phyloP scores from a whole-genome alignment of 2,797 vertebrate species.

The Parauchenoglanis ngamensis region DNA sequence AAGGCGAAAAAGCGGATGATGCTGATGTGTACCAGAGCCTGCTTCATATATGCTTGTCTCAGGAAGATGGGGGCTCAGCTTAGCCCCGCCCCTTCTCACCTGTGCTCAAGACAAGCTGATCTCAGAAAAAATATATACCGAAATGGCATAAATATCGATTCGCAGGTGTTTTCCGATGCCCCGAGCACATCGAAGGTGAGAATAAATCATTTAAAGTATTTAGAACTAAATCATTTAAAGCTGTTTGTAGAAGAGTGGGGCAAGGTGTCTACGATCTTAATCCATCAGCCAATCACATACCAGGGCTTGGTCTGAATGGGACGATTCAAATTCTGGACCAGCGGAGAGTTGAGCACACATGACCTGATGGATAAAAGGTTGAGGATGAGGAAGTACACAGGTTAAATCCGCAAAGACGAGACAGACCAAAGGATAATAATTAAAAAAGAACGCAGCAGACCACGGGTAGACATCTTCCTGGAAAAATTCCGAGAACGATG shows the following conservation, averaged over 20 bases:
- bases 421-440: conserved; percentile 57
- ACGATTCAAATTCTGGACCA: neutral
- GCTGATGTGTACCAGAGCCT: conserved; percentile 67
- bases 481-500: conserved; percentile 70
- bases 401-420: conserved; percentile 53
- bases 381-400: conserved; percentile 24
- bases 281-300: conserved; percentile 22
- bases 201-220: conserved; percentile 42
- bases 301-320: neutral
- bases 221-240: conserved; percentile 46
- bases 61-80: conserved; percentile 45
- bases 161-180: conserved; percentile 70
- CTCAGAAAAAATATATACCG: conserved; percentile 65
- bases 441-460: conserved; percentile 59
- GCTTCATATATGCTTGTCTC: conserved; percentile 77
- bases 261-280: conserved; percentile 14
- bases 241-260: conserved; percentile 20
- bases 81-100: conserved; percentile 65
- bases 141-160: conserved; percentile 68
- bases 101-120: conserved; percentile 64
- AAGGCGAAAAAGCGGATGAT: conserved; percentile 60
- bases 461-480: conserved; percentile 63
- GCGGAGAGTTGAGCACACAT: neutral
- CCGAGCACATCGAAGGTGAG: conserved; percentile 31
- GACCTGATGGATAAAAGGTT: neutral